Base-by-base conservation (phyloP, 2,797 vertebrate genomes). In the Eidolon dupreanum region DNA sequence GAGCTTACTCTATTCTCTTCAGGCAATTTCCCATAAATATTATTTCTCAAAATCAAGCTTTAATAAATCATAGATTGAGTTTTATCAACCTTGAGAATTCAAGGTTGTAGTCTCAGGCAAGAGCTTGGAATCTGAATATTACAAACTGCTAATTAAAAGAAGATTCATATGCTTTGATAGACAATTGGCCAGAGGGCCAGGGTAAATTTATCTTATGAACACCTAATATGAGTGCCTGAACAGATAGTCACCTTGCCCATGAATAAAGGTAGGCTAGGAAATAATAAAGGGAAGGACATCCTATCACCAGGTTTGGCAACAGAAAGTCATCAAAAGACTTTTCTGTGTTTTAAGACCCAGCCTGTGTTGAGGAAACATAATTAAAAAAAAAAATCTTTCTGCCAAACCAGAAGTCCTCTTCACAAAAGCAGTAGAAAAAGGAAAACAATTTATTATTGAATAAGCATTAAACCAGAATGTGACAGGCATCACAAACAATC, bases 41-140 rank as follows among this genome's bases (percentile, higher is more conserved):
- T 51, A 88, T 81, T 90, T 93, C 51, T 93, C 31, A 94, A 85
- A 96, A 90, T 85, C 66, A 92, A 88, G 19, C 31, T 77, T 94
- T 46, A 16, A 49, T 92, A 93, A 84, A 87, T 77, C 36, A 82
- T 79, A 4, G 31, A 36, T 89, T 59, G 16, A 28, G 28, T 61
- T 61, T 61, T 61, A 61, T 6, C 28, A 31, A 31, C 59, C 28
- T 31, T 31, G 12, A 74, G 55, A 90, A 11, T 92, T 91, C 65
- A 75, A 79, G 63, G 57, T 78, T 87, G 16, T 57, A 61, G 53
- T 95, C 74, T 63, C n/a, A 71, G 74, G 10, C 15, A 81, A 85
- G 11, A 70, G 71, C 12, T 86, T 78, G 31, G 36, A 86, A 78
- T 66, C 68, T 65, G 49, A 38, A 55, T 75, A 70, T 81, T 94